Evolutionary conservation across 2,797 vertebrate species (phyloP).

Genomic region (Glossophaga mutica): DNA sequence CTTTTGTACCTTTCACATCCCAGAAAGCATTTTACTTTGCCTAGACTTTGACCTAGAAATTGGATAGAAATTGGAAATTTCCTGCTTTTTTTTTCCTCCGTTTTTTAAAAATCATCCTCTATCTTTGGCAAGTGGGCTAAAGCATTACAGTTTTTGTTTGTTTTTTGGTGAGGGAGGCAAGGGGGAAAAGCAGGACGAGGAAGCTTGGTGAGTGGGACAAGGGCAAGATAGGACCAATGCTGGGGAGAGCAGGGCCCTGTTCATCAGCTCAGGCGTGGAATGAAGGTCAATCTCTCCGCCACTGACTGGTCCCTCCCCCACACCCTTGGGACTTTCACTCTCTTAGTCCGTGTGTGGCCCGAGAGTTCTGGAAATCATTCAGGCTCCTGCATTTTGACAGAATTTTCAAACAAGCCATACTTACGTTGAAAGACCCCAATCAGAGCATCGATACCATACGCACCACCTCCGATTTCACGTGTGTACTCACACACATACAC

Average conservation of each 20-base stretch:
- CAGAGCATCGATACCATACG: background rate
- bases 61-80: background rate
- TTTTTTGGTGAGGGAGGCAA: background rate
- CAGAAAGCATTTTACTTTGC: background rate
- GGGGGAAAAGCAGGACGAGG: background rate
- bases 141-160: background rate
- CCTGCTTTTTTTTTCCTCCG: background rate
- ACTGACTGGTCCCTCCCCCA: background rate
- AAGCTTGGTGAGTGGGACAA: background rate
- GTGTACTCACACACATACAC: accelerated
- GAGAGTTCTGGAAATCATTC: conserved; percentile 52
- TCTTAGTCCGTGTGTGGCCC: conserved; percentile 34
- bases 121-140: background rate
- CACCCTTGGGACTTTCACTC: background rate
- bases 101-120: background rate
- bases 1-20: background rate
- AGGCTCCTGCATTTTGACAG: conserved; percentile 51
- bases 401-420: conserved; percentile 64
- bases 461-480: background rate
- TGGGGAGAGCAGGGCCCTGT: accelerated
- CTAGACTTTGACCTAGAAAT: background rate
- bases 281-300: background rate
- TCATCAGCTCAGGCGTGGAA: accelerated
- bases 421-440: conserved; percentile 24
- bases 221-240: background rate